phyloP scores from a whole-genome alignment of 2,888 invertebrate genomes.

The Monopis laevigella region DNA sequence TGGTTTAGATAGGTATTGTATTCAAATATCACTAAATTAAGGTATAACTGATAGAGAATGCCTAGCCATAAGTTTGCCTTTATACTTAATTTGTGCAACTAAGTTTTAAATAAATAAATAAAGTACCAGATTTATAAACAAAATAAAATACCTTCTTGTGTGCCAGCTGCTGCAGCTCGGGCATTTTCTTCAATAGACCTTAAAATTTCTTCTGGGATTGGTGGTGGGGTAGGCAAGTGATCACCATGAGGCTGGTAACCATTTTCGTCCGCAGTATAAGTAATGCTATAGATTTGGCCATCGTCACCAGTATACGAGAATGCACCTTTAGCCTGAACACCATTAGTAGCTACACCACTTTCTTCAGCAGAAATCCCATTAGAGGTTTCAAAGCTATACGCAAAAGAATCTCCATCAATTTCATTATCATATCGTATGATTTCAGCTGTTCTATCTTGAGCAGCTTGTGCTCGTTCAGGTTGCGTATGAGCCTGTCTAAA shows the following conservation, averaged over 20 bases:
- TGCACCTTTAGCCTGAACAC: constrained; percentile 51
- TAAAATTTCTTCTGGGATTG: constrained; percentile 53
- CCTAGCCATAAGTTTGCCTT: too few species aligned
- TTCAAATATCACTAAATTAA: too few species aligned
- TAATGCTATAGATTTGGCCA: constrained; percentile 44
- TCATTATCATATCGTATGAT: constrained; percentile 46
- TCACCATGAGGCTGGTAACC: constrained; percentile 51
- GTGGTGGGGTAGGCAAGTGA: constrained; percentile 53
- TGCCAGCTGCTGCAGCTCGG: constrained; percentile 51
- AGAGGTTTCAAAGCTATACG: constrained; percentile 53
- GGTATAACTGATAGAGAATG: too few species aligned
- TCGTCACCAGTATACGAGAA: constrained; percentile 55
- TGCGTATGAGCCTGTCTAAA: constrained; percentile 18
- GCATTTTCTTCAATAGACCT: constrained; percentile 53
- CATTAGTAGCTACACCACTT: constrained; percentile 49
- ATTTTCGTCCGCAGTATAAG: constrained; percentile 57
- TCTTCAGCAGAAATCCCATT: constrained; percentile 58
- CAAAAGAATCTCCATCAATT: constrained; percentile 48
- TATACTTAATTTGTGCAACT: too few species aligned
- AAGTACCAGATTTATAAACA: too few species aligned
- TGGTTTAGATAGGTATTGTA: too few species aligned
- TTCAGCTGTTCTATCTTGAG: constrained; percentile 43
- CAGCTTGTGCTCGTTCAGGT: constrained; percentile 44
- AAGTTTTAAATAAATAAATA: too few species aligned
- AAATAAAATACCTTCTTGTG: constrained; percentile 46